These are phyloP conservation scores for Redunca redunca DNA, from an alignment of 2,113 vertebrate species.

Conservation along the genomic window DNA sequence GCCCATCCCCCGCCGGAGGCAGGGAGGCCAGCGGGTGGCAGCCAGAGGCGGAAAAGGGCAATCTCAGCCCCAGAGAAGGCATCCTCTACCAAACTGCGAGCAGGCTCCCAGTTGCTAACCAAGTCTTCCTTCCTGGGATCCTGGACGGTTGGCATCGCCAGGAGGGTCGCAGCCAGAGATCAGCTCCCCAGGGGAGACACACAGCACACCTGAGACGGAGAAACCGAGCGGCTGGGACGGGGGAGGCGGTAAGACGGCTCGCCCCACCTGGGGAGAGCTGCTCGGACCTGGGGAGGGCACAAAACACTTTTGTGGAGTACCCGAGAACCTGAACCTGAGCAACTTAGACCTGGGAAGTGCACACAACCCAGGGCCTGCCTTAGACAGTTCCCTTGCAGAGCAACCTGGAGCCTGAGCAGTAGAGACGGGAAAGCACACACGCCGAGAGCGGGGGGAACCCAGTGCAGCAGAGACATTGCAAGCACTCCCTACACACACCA, in stretches of 20 bases:
- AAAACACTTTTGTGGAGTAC: not conserved
- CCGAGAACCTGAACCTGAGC: not conserved
- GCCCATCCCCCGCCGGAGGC: fast-evolving
- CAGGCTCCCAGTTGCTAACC: not conserved
- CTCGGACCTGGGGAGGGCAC: not conserved
- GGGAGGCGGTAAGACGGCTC: fast-evolving
- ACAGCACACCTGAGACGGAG: fast-evolving
- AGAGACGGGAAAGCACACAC: not conserved
- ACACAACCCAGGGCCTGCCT: fast-evolving
- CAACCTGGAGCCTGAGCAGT: not conserved
- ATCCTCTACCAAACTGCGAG: not conserved
- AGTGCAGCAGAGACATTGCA: not conserved
- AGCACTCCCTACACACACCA: fast-evolving
- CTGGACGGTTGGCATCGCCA: fast-evolving
- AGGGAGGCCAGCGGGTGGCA: not conserved
- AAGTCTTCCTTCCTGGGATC: not conserved
- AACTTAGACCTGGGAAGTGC: not conserved
- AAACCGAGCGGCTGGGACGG: fast-evolving
- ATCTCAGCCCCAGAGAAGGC: not conserved
- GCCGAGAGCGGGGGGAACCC: fast-evolving
- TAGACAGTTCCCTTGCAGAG: not conserved
- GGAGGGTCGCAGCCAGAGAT: not conserved
- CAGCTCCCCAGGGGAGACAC: not conserved
- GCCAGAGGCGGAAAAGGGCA: not conserved
- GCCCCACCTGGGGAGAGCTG: fast-evolving